Evolutionary conservation across 2,113 vertebrate species (phyloP).

Genomic region (Megaleporinus macrocephalus): DNA sequence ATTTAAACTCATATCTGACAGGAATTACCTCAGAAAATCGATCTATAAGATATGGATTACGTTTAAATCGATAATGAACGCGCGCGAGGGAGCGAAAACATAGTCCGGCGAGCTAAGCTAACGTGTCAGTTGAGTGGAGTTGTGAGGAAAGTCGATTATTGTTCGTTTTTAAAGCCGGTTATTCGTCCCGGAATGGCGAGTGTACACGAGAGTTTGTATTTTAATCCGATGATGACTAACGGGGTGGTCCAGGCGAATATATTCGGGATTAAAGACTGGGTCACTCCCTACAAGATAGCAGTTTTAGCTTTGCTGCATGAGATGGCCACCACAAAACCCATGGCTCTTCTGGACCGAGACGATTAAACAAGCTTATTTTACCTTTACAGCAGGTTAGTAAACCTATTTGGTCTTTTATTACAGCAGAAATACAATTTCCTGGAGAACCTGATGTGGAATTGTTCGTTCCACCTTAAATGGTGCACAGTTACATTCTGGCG

Average conservation of each 20-base stretch:
- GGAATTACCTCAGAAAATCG: no score
- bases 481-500: no score
- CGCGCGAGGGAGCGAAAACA: no score
- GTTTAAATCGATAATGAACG: background rate
- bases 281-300: conserved; percentile 93
- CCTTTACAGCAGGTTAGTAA: conserved; percentile 63
- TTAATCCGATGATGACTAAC: conserved; percentile 96
- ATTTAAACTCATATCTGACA: no score
- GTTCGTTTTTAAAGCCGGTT: no score
- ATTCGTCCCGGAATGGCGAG: conserved; percentile 86
- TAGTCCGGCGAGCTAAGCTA: background rate
- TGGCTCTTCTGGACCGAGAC: conserved; percentile 83
- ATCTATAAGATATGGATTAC: no score
- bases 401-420: background rate
- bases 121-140: no score
- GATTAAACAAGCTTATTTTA: conserved; percentile 90
- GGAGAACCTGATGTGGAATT: background rate
- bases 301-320: conserved; percentile 90
- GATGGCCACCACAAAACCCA: conserved; percentile 83
- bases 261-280: conserved; percentile 96
- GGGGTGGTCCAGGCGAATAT: conserved; percentile 95
- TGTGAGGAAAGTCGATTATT: no score
- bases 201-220: conserved; percentile 92
- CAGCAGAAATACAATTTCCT: background rate
- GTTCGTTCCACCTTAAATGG: background rate